phyloP scores from a whole-genome alignment of 2,113 vertebrate genomes.

The Cynocephalus volans region DNA sequence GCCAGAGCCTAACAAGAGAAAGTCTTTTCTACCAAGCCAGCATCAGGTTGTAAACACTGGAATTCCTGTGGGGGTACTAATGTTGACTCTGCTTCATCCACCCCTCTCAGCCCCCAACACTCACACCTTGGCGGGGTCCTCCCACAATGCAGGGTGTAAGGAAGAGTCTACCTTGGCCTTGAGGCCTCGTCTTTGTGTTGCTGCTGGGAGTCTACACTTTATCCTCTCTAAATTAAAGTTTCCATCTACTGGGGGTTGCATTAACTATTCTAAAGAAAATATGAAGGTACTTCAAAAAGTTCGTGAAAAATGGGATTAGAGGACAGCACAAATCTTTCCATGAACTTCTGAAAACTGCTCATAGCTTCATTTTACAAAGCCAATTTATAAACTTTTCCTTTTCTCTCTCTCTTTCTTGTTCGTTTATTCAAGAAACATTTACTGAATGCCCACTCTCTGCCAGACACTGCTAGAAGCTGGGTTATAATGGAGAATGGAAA shows the following conservation, averaged over 20 bases:
- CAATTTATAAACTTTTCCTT: background rate
- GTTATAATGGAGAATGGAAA: constrained; percentile 30
- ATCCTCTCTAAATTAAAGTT: background rate
- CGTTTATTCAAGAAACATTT: constrained; percentile 44
- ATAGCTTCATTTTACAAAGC: constrained; percentile 26
- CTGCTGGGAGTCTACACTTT: background rate
- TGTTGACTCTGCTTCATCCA: constrained; percentile 1
- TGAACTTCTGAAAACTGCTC: too few relatives aligned
- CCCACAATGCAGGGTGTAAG: background rate
- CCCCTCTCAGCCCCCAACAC: background rate
- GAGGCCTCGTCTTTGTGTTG: background rate
- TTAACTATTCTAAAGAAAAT: constrained; percentile 30
- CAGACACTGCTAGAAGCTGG: constrained; percentile 15
- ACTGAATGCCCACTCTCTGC: background rate
- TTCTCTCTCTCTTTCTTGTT: background rate
- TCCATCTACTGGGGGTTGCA: background rate
- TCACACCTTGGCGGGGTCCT: background rate
- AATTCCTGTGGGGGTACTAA: constrained; percentile 15
- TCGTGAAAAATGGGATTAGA: too few relatives aligned
- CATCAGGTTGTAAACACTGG: constrained; percentile 8
- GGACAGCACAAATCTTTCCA: too few relatives aligned
- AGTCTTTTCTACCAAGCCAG: constrained; percentile 28
- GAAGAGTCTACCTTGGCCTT: background rate
- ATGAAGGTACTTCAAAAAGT: too few relatives aligned
- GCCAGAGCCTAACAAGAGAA: constrained; percentile 56